A percentile compares a stretch with the other conserved stretches of the same genome.
phyloP scores from a whole-genome alignment of 2,888 invertebrate species.

The Dynastes maya region DNA sequence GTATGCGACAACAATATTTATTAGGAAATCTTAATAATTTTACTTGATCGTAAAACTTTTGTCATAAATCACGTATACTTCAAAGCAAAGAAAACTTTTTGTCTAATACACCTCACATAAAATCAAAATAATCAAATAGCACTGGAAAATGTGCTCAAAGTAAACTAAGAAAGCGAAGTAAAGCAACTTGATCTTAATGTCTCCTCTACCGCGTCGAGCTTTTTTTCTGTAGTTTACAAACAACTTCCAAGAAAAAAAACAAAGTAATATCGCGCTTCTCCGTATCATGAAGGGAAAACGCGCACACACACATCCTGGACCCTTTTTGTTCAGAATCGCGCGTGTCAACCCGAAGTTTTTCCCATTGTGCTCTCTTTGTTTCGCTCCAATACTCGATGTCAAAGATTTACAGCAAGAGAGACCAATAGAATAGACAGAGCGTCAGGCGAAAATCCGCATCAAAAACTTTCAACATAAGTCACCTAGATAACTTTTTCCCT shows the following conservation, averaged over 20 bases:
- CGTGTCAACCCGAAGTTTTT: constrained; percentile 15
- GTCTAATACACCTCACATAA: too few species aligned
- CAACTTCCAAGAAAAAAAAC: background rate
- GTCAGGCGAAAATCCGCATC: constrained; percentile 23
- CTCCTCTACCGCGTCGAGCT: background rate
- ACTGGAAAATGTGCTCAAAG: too few species aligned
- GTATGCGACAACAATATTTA: too few species aligned
- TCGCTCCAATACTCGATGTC: constrained; percentile 21
- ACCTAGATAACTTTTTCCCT: constrained; percentile 30
- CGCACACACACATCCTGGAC: background rate
- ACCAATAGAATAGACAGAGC: constrained; percentile 26
- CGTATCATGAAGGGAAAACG: constrained; percentile 1
- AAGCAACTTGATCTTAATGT: background rate
- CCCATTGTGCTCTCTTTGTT: constrained; percentile 28
- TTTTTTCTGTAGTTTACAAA: background rate
- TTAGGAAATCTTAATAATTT: too few species aligned
- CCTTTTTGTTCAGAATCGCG: constrained; percentile 32
- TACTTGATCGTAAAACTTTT: too few species aligned
- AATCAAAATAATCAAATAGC: too few species aligned
- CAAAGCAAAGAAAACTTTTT: too few species aligned
- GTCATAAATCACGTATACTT: too few species aligned
- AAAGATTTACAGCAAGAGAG: constrained; percentile 27
- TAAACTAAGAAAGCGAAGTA: too few species aligned
- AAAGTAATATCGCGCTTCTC: constrained; percentile 15
- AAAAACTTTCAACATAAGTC: constrained; percentile 34